Evolutionary conservation across 2,888 invertebrate genomes (phyloP), one percentile per base, ranked within the genome.

Genomic region (Eutolmus rufibarbis): DNA sequence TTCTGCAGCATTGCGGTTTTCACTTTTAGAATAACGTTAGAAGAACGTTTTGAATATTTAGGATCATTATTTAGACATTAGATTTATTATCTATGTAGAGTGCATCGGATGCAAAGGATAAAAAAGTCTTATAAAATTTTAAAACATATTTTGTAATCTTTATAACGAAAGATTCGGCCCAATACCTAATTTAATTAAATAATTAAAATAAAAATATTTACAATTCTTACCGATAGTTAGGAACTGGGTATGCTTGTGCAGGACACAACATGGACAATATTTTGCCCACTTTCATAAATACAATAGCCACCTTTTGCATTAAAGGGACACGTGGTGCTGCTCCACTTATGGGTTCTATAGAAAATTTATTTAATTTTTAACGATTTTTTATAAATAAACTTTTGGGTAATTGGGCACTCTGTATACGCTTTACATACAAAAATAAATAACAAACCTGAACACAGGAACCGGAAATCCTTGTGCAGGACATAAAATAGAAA

Each of bases 331-430:
- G 94, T 88, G 96, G 95, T 90, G 95, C 95, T 87, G 95, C 94
- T 90, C 95, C 95, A 93, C 95, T 95, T 91, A 95, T 93, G 51
- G 95, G 95, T 90, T 95, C 95, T 96, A 93, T 31, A 91, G 40
- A 3, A 66, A 66, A 28, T 19, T 66, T 66, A 66, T 66, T 9
- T 28, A 19, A 51, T 12, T 40, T 40, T 40, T 40, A 51, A 51
- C 2, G 12, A 66, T 12, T 66, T 66, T 66, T 12, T 23, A 66
- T 28, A 66, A 9, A 12, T 12, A 23, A 12, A 28, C 14, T 28
- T 66, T 57, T n/a, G n/a, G 23, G 23, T 2, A 66, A 12, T 66
- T 28, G 28, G 66, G 66, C 66, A 66, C 12, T 66, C 66, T 66
- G 66, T 66, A 28, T 66, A 66, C 66, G 66, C 66, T 66, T 28